These are phyloP conservation scores for Gasteruption jaculator DNA, from an alignment of 2,888 invertebrate species.

Conservation along the genomic window DNA sequence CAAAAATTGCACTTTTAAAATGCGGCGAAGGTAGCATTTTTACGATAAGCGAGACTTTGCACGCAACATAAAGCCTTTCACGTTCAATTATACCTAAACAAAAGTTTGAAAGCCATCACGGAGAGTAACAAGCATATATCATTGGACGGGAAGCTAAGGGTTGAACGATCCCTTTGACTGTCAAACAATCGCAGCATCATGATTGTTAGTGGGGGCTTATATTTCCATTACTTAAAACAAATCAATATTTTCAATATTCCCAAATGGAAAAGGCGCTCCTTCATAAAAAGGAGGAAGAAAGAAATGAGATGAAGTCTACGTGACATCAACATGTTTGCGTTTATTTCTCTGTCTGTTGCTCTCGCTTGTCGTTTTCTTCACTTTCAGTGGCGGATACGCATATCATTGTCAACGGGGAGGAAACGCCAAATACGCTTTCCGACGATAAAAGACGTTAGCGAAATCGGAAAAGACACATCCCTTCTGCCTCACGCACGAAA, in stretches of 20 bases:
- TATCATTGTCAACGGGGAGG: slow-evolving; percentile 21
- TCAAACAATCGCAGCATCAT: no score
- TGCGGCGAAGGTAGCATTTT: no score
- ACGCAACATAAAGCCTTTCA: no score
- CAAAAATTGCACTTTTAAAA: no score
- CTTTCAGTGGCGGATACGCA: slow-evolving; percentile 19
- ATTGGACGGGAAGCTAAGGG: slow-evolving; percentile 2
- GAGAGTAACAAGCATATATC: no score
- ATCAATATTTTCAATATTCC: slow-evolving; percentile 43
- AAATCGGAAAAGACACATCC: slow-evolving; percentile 18
- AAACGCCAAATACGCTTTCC: slow-evolving; percentile 21
- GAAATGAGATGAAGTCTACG: no score
- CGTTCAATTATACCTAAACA: no score
- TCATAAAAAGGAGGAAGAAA: no score
- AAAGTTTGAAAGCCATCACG: no score
- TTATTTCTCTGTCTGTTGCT: slow-evolving; percentile 12
- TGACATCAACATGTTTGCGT: slow-evolving; percentile 11
- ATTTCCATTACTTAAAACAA: slow-evolving; percentile 34
- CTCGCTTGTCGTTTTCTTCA: not conserved
- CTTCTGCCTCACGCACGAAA: slow-evolving; percentile 17
- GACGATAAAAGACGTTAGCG: slow-evolving; percentile 19
- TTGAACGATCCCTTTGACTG: slow-evolving; percentile 3
- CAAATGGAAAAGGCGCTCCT: slow-evolving; percentile 39
- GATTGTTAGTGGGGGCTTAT: slow-evolving; percentile 14
- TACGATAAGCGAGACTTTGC: no score